Conservation (phyloP, 2,797 vertebrate species). For the Carduelis carduelis region DNA sequence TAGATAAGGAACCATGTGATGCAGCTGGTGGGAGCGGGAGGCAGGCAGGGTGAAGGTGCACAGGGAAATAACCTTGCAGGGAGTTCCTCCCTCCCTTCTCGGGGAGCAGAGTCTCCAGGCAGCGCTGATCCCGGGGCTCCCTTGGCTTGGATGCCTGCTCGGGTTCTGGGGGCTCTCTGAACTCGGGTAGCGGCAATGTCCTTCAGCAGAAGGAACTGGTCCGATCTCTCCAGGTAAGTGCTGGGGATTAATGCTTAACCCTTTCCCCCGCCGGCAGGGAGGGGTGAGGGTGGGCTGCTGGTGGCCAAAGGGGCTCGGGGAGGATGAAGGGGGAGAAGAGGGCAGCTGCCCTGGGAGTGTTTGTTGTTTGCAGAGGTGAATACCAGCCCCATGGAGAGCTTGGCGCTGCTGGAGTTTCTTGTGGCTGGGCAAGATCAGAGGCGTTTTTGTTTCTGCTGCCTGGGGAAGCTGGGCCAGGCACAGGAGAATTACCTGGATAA, state of each 20-base stretch:
- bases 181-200: conserved; percentile 75
- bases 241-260: neutral
- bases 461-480: neutral
- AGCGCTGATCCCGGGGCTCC: fast-evolving
- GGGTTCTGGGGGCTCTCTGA: neutral
- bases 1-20: conserved; percentile 85
- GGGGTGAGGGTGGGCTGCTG: neutral
- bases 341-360: neutral
- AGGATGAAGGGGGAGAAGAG: neutral
- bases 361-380: neutral
- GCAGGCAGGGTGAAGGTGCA: conserved; percentile 84
- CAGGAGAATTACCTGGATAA: neutral
- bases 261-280: fast-evolving
- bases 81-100: neutral
- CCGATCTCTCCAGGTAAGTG: conserved; percentile 90
- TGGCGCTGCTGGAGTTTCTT: fast-evolving
- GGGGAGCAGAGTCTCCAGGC: neutral
- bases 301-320: neutral
- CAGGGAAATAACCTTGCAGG: conserved; percentile 69
- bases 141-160: neutral
- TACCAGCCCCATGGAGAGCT: neutral
- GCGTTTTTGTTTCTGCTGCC: neutral
- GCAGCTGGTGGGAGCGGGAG: conserved; percentile 25
- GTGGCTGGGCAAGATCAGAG: neutral
- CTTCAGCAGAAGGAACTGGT: conserved; percentile 87